Evolutionary conservation across 2,797 vertebrate species (phyloP).

Genomic region (Chlorospingus semifuscus): DNA sequence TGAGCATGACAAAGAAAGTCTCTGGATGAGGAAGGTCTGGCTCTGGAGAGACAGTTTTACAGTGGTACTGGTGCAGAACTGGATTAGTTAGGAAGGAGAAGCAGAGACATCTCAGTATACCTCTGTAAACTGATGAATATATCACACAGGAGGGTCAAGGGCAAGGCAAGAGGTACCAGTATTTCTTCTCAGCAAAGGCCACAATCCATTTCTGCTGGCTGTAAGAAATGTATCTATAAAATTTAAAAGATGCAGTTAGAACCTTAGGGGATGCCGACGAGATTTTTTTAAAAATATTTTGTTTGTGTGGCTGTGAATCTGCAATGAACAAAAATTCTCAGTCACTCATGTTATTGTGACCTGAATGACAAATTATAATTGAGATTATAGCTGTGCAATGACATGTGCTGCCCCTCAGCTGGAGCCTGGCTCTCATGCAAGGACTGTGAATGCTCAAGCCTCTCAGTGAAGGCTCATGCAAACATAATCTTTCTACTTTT

Average conservation of each 20-base stretch:
- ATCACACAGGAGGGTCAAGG: background rate
- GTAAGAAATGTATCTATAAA: background rate
- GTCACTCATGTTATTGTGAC: background rate
- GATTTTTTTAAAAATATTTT: background rate
- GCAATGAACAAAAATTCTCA: background rate
- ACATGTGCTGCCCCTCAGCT: background rate
- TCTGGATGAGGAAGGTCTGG: background rate
- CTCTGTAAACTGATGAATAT: background rate
- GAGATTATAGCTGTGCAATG: background rate
- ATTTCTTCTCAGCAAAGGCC: background rate
- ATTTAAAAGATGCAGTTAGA: background rate
- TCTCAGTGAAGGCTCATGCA: background rate
- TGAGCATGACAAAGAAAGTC: background rate
- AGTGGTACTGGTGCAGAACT: background rate
- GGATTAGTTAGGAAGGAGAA: background rate
- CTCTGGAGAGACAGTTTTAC: background rate
- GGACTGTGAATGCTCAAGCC: background rate
- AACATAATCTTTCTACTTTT: background rate
- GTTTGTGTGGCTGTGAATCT: background rate
- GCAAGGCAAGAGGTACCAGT: background rate
- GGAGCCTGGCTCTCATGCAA: accelerated
- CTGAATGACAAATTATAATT: background rate
- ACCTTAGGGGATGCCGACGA: background rate
- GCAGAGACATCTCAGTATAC: background rate
- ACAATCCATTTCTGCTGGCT: background rate